phyloP scores from a whole-genome alignment of 35 echinoderm and acorn worm species.

The Apostichopus parvimensis region DNA sequence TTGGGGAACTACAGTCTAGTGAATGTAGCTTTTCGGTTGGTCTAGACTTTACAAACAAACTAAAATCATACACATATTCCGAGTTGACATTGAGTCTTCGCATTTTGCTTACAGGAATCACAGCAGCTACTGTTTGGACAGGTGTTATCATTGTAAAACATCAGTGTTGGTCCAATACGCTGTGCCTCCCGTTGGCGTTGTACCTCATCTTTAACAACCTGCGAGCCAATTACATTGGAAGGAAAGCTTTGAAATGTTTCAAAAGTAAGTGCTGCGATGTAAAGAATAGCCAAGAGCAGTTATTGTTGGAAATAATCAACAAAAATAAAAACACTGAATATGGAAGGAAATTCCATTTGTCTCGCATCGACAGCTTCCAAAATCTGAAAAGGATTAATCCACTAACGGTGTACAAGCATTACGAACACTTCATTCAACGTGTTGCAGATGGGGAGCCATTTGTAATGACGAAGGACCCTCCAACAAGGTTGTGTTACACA shows the following conservation, averaged over 20 bases:
- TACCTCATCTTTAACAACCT: not conserved
- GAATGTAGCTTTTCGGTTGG: too few species aligned
- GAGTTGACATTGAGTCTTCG: too few species aligned
- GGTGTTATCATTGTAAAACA: too few species aligned
- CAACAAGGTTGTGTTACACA: not conserved
- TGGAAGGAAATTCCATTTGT: slow-evolving; percentile 28
- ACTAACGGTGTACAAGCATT: slow-evolving; percentile 47
- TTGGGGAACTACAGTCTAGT: too few species aligned
- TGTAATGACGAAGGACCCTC: slow-evolving; percentile 16
- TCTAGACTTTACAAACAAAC: too few species aligned
- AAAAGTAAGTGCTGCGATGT: not conserved
- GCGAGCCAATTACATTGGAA: not conserved
- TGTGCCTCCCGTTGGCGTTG: not conserved
- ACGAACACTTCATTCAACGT: slow-evolving; percentile 18
- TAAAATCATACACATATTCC: too few species aligned
- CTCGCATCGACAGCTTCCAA: not conserved
- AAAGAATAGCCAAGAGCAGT: not conserved
- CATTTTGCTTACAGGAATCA: too few species aligned
- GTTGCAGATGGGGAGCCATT: slow-evolving; percentile 37
- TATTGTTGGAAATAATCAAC: slow-evolving; percentile 17
- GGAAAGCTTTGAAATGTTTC: not conserved
- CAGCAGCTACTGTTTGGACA: too few species aligned
- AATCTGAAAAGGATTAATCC: slow-evolving; percentile 36
- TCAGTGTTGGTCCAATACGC: too few species aligned
- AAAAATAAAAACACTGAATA: slow-evolving; percentile 25